Conservation (phyloP, 2,888 invertebrate species). For the Pherbina coryleti region DNA sequence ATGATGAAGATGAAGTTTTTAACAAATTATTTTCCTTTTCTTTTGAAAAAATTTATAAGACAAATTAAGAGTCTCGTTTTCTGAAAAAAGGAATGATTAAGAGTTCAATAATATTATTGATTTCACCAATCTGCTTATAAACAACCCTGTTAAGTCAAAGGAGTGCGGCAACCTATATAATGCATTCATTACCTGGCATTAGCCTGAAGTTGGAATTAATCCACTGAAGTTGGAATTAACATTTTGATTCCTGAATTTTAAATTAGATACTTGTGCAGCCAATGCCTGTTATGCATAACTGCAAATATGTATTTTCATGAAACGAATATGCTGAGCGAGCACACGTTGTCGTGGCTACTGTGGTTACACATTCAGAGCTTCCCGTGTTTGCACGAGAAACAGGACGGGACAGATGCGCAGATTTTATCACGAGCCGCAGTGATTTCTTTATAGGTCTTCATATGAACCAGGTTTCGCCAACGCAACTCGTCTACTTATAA, state of each 20-base stretch:
- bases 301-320: conserved; percentile 34
- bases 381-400: conserved; percentile 40
- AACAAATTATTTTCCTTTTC: no score
- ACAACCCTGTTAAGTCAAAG: conserved; percentile 11
- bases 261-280: conserved; percentile 10
- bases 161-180: not conserved
- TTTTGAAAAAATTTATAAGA: no score
- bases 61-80: no score
- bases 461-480: conserved; percentile 43
- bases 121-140: not conserved
- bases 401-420: conserved; percentile 42
- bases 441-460: conserved; percentile 34
- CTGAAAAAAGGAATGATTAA: no score
- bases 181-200: not conserved
- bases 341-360: conserved; percentile 60
- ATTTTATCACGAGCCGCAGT: conserved; percentile 41
- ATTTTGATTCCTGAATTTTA: conserved; percentile 25
- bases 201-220: not conserved
- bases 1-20: no score
- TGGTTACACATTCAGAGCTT: conserved; percentile 58
- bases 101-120: no score
- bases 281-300: conserved; percentile 23
- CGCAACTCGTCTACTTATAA: conserved; percentile 41
- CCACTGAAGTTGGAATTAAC: conserved; percentile 14
- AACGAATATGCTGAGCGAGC: conserved; percentile 9